Evolutionary conservation across 1,140 invertebrate species (phyloP), one percentile per base, ranked within the genome.

Genomic region (Tyrophagus putrescentiae): DNA sequence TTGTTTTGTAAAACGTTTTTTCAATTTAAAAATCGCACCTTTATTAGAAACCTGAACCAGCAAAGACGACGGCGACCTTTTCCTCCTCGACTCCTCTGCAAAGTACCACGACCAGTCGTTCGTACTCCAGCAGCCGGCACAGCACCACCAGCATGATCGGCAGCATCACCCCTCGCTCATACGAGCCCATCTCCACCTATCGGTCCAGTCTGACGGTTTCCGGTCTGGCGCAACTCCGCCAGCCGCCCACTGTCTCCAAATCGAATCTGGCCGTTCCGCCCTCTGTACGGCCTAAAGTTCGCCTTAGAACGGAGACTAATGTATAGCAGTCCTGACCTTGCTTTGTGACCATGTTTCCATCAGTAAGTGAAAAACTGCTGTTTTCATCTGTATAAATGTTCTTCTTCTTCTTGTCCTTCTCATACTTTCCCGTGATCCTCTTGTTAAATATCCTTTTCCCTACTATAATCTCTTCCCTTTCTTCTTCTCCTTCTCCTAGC

Each of bases 181-280:
- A 39, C n/a, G 11, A 13, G 36, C n/a, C n/a, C 41, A 42, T n/a
- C 6, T 42, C 2, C 6, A 42, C 25, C 41, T 21, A 42, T n/a
- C 18, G 25, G 25, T 42, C 41, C 3, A 42, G 41, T 42, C 9
- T 54, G 25, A n/a, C 25, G 9, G 25, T 54, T 29, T 34, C 52
- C 25, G 52, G 52, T 32, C 11, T 54, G 27, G 52, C 52, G 9
- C 52, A 54, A 54, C 27, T 54, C 9, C 13, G 25, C n/a, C 56
- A 41, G 27, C 36, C n/a, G 39, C 21, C 36, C 57, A 42, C 1
- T 25, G 16, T 48, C 44, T 7, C 44, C 44, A 11, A 45, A 4
- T 28, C 36, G 21, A 59, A 59, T 29, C 41, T 59, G 21, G 57
- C 57, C 2, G 36, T 59, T 11, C 57, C 57, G 50, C 57, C 57